Evolutionary conservation across 2,888 invertebrate species (phyloP).

Genomic region (Amiota communis): DNA sequence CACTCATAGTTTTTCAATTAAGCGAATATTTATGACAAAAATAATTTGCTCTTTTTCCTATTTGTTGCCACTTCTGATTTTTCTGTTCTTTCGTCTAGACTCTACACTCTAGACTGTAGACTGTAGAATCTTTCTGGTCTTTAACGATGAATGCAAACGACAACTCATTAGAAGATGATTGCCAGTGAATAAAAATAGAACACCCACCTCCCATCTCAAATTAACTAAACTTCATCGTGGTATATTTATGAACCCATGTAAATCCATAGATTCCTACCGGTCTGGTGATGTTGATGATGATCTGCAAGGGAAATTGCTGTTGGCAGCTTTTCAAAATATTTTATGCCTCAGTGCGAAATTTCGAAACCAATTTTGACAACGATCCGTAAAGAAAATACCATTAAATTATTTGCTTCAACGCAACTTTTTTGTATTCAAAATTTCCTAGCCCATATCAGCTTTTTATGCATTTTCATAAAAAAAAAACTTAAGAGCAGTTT

Average conservation of each 20-base stretch:
- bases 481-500: background rate
- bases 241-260: too few species aligned
- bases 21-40: constrained; percentile 61
- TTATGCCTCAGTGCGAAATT: constrained; percentile 19
- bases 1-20: constrained; percentile 61
- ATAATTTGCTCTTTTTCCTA: too few species aligned
- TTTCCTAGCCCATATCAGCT: too few species aligned
- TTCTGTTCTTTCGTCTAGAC: too few species aligned
- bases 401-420: constrained; percentile 18
- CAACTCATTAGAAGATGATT: constrained; percentile 15
- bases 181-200: constrained; percentile 20
- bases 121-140: too few species aligned
- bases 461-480: too few species aligned
- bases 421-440: background rate
- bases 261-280: too few species aligned
- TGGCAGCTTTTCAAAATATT: constrained; percentile 23
- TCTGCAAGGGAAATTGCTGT: background rate
- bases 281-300: background rate
- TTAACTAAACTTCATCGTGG: background rate
- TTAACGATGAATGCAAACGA: background rate
- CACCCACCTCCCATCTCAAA: constrained; percentile 25
- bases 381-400: background rate
- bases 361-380: background rate
- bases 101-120: too few species aligned
- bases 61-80: too few species aligned